A percentile compares a stretch with the other conserved stretches of the same genome.
Evolutionary conservation across 2,113 vertebrate species (phyloP).

Genomic region (Talpa occidentalis): DNA sequence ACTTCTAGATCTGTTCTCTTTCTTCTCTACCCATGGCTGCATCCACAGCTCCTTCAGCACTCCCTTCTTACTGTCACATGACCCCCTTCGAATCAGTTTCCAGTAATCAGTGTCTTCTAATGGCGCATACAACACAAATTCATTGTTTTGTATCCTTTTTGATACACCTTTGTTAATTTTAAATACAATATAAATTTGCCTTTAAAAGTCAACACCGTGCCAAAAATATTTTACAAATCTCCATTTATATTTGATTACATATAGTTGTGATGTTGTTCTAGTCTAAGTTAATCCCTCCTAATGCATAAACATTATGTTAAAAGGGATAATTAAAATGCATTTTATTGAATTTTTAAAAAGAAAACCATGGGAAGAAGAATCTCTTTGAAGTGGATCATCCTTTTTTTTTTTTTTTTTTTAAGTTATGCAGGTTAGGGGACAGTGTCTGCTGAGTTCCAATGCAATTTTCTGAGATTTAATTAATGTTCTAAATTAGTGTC

Average conservation of each 20-base stretch:
- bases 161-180: not conserved
- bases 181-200: not conserved
- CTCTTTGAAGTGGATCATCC: not conserved
- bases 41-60: not conserved
- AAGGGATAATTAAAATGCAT: not conserved
- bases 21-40: not conserved
- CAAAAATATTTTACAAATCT: slow-evolving; percentile 29
- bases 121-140: not conserved
- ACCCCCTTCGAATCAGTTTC: not conserved
- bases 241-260: not conserved
- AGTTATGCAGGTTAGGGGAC: slow-evolving; percentile 31
- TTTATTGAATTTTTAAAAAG: not conserved
- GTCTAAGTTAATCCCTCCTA: not conserved
- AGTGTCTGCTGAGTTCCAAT: slow-evolving; percentile 42
- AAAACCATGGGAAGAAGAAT: not conserved
- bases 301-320: slow-evolving; percentile 25
- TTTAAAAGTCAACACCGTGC: slow-evolving; percentile 35
- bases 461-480: slow-evolving; percentile 70
- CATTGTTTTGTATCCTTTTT: not conserved
- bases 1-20: not conserved
- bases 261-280: not conserved
- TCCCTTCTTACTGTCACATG: not conserved
- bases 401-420: not conserved
- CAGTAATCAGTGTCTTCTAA: not conserved
- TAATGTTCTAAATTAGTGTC: slow-evolving; percentile 70